Base-by-base conservation (phyloP, 2,888 invertebrate genomes). In the Drosophila mulleri region DNA sequence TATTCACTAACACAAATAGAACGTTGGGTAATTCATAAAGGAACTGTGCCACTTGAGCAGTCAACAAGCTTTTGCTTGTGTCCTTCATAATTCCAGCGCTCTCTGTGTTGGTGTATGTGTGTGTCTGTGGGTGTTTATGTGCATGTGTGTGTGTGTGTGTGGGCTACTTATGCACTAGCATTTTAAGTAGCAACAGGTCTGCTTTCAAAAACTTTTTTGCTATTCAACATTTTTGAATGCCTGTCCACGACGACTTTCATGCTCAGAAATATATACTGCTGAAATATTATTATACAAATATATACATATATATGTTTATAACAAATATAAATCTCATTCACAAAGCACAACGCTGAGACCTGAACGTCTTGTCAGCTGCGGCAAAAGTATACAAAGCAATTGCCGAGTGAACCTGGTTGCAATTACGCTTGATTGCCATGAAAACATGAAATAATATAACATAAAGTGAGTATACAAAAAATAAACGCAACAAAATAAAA, bases 11-110 rank as follows among this genome's bases (percentile, higher is more conserved):
- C 26, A 44, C n/a, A 42, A 16, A 32, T 11, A 54, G 67, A 59
- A 64, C 41, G 65, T 66, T 57, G n/a, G 69, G 52, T 53, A 72
- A 76, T 61, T 72, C 65, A 73, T 70, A 68, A 77, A 81, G 80
- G 73, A 84, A 82, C 75, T 76, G 73, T 80, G 78, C 85, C 78
- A 87, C 85, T 88, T 86, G 87, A 88, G 87, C 68, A 83, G 89
- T 83, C 83, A 82, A 78, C 88, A 88, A 86, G 85, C 85, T 89
- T 87, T 89, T 72, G 66, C 75, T 65, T 72, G 65, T 82, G 85
- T 82, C 80, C 78, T 78, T 88, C 72, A 75, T 75, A 75, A 79
- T 67, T 65, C 65, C 56, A 48, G 59, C 52, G 45, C 75, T 48
- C 50, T 68, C 59, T 53, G 37, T 56, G 53, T 23, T 26, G n/a